Conservation (phyloP, 2,888 invertebrate genomes). For the Sesia apiformis region DNA sequence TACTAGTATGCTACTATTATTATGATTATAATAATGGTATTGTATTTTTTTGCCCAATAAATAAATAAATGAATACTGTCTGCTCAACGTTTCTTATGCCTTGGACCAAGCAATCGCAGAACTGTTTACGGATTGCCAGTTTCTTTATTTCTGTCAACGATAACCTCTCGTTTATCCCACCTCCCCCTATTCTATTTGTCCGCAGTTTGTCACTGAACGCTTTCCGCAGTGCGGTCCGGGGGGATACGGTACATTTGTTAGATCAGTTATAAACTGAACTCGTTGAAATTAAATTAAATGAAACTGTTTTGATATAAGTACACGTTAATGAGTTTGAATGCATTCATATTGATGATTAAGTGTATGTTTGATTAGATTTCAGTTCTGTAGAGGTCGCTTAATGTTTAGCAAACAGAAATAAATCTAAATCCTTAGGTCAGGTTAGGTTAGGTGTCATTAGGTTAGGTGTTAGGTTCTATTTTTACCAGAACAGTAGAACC, state of each 20-base stretch:
- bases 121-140: slow-evolving; percentile 25
- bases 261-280: not conserved
- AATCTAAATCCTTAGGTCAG: too few species aligned
- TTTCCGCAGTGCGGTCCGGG: slow-evolving; percentile 9
- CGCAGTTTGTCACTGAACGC: slow-evolving; percentile 33
- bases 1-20: too few species aligned
- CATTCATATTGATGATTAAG: too few species aligned
- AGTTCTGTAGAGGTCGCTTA: too few species aligned
- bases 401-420: too few species aligned
- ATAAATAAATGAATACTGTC: not conserved
- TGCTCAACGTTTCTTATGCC: not conserved
- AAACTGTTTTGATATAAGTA: too few species aligned
- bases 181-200: slow-evolving; percentile 32
- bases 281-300: not conserved
- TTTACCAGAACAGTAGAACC: too few species aligned
- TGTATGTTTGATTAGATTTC: too few species aligned
- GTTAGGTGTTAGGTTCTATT: too few species aligned
- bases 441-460: too few species aligned
- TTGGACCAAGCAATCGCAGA: slow-evolving; percentile 1
- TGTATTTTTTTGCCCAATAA: not conserved
- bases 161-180: slow-evolving; percentile 24
- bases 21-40: too few species aligned
- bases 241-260: slow-evolving; percentile 11
- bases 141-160: slow-evolving; percentile 37
- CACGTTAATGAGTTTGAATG: too few species aligned